Conservation (phyloP, 2,888 invertebrate species). For the Temnothorax ravouxi region DNA sequence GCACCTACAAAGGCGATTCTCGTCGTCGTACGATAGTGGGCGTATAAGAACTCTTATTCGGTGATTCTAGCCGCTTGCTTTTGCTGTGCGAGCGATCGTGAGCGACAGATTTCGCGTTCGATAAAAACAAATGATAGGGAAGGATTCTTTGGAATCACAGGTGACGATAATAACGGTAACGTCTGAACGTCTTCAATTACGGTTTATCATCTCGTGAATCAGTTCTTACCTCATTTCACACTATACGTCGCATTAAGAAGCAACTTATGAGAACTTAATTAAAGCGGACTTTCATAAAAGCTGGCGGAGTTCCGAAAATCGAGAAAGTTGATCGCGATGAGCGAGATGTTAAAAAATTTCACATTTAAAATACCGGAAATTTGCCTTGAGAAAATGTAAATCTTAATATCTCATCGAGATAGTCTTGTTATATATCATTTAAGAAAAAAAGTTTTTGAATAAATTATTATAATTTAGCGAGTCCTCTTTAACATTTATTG, state of each 20-base stretch:
- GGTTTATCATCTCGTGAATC: neutral
- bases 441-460: neutral
- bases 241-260: neutral
- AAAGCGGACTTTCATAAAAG: neutral
- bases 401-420: neutral
- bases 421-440: neutral
- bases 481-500: neutral
- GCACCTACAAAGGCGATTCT: constrained; percentile 68
- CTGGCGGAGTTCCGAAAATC: neutral
- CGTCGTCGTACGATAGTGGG: constrained; percentile 43
- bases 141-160: neutral
- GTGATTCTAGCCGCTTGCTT: constrained; percentile 5
- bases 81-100: neutral
- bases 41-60: constrained; percentile 36
- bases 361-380: neutral
- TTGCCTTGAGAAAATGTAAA: constrained; percentile 1
- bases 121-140: constrained; percentile 16
- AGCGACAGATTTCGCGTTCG: constrained; percentile 22
- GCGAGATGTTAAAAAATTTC: neutral
- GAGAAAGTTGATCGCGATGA: neutral
- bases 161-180: constrained; percentile 21
- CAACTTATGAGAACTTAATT: neutral
- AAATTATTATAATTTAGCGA: neutral
- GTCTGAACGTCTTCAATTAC: constrained; percentile 23
- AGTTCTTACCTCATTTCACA: neutral